phyloP scores from a whole-genome alignment of 2,888 invertebrate species.

The Ectemnius lituratus region DNA sequence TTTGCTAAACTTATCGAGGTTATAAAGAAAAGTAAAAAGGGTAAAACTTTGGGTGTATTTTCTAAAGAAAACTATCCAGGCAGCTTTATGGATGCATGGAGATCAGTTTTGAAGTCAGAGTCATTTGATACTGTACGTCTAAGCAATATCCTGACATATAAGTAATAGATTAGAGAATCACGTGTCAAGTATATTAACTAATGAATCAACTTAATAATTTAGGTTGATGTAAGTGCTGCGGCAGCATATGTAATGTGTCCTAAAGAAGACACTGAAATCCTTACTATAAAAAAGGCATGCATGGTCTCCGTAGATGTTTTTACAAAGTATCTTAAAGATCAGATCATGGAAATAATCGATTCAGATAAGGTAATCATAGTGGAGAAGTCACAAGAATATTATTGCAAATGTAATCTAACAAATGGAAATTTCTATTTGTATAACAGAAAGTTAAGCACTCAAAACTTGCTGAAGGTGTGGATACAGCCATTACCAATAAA shows the following conservation, averaged over 20 bases:
- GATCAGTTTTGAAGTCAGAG: slow-evolving; percentile 86
- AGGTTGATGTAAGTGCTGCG: slow-evolving; percentile 90
- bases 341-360: slow-evolving; percentile 99
- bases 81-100: slow-evolving; percentile 96
- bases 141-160: not conserved
- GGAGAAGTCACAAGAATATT: not conserved
- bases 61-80: slow-evolving; percentile 96
- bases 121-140: slow-evolving; percentile 86
- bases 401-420: slow-evolving; percentile 3
- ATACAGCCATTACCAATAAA: slow-evolving; percentile 94
- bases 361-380: slow-evolving; percentile 87
- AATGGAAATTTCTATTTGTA: slow-evolving; percentile 16
- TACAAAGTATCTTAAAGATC: slow-evolving; percentile 96
- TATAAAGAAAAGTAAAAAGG: slow-evolving; percentile 92
- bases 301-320: slow-evolving; percentile 96
- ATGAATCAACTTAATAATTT: not conserved
- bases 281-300: slow-evolving; percentile 94
- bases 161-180: not conserved
- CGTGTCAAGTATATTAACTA: not conserved
- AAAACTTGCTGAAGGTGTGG: slow-evolving; percentile 96
- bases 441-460: slow-evolving; percentile 96
- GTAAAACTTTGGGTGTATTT: slow-evolving; percentile 93
- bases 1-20: slow-evolving; percentile 85
- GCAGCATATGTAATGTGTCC: slow-evolving; percentile 94
- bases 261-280: slow-evolving; percentile 96